Conservation (phyloP, 2,888 invertebrate species). For the Ecliptopera silaceata region DNA sequence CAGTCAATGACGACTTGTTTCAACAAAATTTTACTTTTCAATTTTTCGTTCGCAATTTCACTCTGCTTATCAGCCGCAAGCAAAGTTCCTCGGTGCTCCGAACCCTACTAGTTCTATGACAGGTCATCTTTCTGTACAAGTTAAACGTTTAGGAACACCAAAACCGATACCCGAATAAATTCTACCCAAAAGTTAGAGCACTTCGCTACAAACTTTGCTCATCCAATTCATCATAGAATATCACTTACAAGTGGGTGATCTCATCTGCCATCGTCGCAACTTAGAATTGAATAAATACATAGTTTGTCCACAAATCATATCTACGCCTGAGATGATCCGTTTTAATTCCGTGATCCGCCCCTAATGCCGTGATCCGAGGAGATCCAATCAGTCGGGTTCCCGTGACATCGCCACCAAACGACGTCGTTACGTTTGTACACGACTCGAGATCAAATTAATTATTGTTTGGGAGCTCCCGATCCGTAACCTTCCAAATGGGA, state of each 20-base stretch:
- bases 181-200: not conserved
- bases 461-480: constrained; percentile 49
- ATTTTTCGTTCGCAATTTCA: too few species aligned
- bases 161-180: not conserved
- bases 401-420: constrained; percentile 37
- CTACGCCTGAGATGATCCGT: constrained; percentile 24
- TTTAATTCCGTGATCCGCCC: constrained; percentile 34
- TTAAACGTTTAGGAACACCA: not conserved
- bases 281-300: constrained; percentile 35
- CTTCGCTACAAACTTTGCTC: constrained; percentile 2
- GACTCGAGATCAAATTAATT: constrained; percentile 56
- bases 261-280: not conserved
- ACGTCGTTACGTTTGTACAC: constrained; percentile 42
- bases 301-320: constrained; percentile 33
- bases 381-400: constrained; percentile 50
- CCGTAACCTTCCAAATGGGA: constrained; percentile 40
- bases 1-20: too few species aligned
- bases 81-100: too few species aligned
- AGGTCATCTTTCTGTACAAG: not conserved
- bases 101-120: not conserved
- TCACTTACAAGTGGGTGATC: constrained; percentile 3
- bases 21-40: too few species aligned
- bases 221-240: constrained; percentile 14
- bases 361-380: constrained; percentile 34
- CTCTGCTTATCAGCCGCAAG: too few species aligned